Base-by-base conservation (phyloP, 2,797 vertebrate genomes). In the Spinibarbus caldwelli region DNA sequence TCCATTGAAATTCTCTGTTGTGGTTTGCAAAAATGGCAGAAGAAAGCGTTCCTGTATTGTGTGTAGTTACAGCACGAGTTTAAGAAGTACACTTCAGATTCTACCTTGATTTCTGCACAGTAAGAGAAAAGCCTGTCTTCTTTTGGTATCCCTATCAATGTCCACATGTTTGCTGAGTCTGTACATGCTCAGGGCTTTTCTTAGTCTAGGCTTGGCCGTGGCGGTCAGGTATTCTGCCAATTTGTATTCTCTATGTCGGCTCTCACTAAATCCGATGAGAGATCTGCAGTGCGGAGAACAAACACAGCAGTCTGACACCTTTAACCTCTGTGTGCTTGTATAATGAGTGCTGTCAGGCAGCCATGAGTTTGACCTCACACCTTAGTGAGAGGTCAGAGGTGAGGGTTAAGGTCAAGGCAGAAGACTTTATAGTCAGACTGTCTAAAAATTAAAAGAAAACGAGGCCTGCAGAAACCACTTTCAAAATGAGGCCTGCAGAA, bases 251-350 rank as follows among this genome's bases (percentile, higher is more conserved):
- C 49, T 79, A 26, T 64, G 72, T 67, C 14, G 14, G 12, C 75
- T 67, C 66, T 85, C 9, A 14, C 38, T 72, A 47, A 71, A 71
- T 29, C 66, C 59, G 52, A 62, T 71, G 83, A 29, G 43, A 64
- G 31, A 73, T 80, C 41, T 72, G 38, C n/a, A 36, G 77, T 5
- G 31, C 26, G 7, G 41, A 62, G 77, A 64, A 80, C 82, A 85
- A 72, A 75, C 71, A 79, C 68, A 77, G 80, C 54, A 71, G 78
- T 84, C 70, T 41, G 70, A 68, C 14, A 85, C 77, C 43, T 85
- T 85, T 86, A 70, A 83, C 88, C 75, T 84, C 49, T 86, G 66
- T 76, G 8, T 88, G 82, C 54, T 85, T 83, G 83, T 68, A 64
- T 83, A 86, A 85, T 85, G 81, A 89, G 45, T 9, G 62, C 59